Base-by-base conservation (phyloP, 2,113 vertebrate genomes). In the Xenopus laevis region DNA sequence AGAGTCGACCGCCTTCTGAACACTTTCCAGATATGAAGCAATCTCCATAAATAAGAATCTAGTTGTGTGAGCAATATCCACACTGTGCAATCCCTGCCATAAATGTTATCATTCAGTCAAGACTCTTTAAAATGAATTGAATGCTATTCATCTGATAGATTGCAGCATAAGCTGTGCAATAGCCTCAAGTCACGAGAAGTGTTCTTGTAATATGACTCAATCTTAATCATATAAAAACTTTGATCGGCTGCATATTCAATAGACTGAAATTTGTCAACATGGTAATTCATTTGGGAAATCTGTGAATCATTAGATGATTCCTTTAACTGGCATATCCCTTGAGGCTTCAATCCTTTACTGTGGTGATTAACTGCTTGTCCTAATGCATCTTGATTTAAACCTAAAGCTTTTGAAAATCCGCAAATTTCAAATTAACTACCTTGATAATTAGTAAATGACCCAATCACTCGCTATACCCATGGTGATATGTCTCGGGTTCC, bases 391-490 rank as follows among this genome's bases (percentile, higher is more conserved):
- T 60, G 40, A 58, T 60, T 45, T 60, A 74, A 67, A 60, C 40
- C 55, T 60, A 50, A 57, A 18, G 45, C 57, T 61, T 74, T 61
- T 74, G 72, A 68, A 67, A 65, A 12, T 58, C 64, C 50, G 59
- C 65, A 74, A 21, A 66, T 68, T 52, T 44, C 40, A 68, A 60
- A 59, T 68, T 74, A 74, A 61, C 55, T 60, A 68, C 23, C 72
- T 74, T 68, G 64, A 74, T 74, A 67, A 74, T 74, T 74, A 67
- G 60, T 50, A 74, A 74, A 74, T 60, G 55, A 74, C 53, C 64
- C 57, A 55, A 61, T 68, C 65, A 68, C 72, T 74, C 67, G 13
- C 57, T 68, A 60, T 67, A 50, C 55, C 72, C 64, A 74, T 27
- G 13, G 44, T 60, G 72, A 68, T 74, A 17, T 68, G 72, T 68